Evolutionary conservation across 1,140 invertebrate genomes (phyloP).

Genomic region (Microplitis mediator): DNA sequence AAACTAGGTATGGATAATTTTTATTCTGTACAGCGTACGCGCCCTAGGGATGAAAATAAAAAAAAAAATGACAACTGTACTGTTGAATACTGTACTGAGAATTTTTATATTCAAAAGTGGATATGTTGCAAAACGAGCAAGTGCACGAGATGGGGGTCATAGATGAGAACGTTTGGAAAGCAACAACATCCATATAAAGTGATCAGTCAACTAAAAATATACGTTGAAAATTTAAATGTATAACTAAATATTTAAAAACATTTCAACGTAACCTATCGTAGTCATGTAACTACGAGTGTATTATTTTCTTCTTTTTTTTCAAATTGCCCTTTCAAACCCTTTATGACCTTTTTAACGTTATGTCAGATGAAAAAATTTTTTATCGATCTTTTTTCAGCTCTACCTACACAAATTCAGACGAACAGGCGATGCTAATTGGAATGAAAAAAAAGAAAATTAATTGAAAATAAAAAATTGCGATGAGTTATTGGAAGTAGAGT

Average conservation of each 20-base stretch:
- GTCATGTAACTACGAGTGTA: too few relatives aligned
- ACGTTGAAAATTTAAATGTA: not conserved
- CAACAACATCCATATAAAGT: not conserved
- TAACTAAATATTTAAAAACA: not conserved
- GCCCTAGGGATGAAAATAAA: not conserved
- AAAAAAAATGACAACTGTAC: not conserved
- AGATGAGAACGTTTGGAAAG: not conserved
- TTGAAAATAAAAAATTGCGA: too few relatives aligned
- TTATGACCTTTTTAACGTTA: too few relatives aligned
- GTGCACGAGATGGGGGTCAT: not conserved
- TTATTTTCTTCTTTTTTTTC: too few relatives aligned
- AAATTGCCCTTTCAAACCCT: too few relatives aligned
- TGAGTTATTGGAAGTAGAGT: too few relatives aligned
- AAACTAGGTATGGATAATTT: constrained; percentile 28
- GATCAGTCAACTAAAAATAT: not conserved
- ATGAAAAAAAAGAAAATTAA: too few relatives aligned
- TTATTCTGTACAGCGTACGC: constrained; percentile 23
- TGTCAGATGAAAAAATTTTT: too few relatives aligned
- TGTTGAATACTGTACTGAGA: constrained; percentile 22
- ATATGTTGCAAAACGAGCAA: not conserved
- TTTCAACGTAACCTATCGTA: not conserved
- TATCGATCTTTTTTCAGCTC: too few relatives aligned
- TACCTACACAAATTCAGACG: too few relatives aligned
- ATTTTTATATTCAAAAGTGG: not conserved
- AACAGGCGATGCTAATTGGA: too few relatives aligned